A percentile compares a stretch with the other conserved stretches of the same genome.
phyloP scores from a whole-genome alignment of 1,140 invertebrate genomes.

The Latrodectus geometricus region DNA sequence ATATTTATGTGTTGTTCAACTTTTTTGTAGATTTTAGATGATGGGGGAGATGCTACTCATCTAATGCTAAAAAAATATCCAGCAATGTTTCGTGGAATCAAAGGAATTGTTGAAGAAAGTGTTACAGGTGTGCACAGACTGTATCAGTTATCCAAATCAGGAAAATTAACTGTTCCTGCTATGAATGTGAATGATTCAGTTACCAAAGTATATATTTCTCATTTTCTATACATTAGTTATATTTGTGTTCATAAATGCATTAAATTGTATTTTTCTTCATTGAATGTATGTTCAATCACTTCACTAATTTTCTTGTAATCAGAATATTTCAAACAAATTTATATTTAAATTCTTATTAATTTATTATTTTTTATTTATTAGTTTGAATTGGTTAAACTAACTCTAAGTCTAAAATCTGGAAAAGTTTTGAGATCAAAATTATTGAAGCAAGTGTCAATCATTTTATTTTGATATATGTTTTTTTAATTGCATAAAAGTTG shows the following conservation, averaged over 20 bases:
- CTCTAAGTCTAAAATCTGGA: too few relatives aligned
- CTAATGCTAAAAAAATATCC: slow-evolving; percentile 97
- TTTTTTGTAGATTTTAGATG: slow-evolving; percentile 84
- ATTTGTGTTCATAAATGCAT: not conserved
- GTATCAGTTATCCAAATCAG: slow-evolving; percentile 94
- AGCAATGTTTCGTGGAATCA: slow-evolving; percentile 93
- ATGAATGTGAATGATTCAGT: slow-evolving; percentile 99
- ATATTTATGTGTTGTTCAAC: not conserved
- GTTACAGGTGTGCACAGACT: slow-evolving; percentile 96
- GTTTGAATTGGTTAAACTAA: too few relatives aligned
- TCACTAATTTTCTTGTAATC: too few relatives aligned
- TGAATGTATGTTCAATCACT: too few relatives aligned
- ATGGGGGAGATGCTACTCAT: slow-evolving; percentile 97
- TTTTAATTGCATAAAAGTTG: too few relatives aligned
- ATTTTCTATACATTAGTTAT: not conserved
- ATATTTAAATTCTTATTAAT: too few relatives aligned
- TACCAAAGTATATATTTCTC: slow-evolving; percentile 76
- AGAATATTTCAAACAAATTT: too few relatives aligned
- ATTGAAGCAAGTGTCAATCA: too few relatives aligned
- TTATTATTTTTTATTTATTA: too few relatives aligned
- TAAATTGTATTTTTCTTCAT: too few relatives aligned
- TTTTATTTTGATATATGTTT: too few relatives aligned
- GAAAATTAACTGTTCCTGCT: slow-evolving; percentile 94
- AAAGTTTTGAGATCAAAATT: too few relatives aligned
- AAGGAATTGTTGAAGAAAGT: slow-evolving; percentile 97